phyloP scores from a whole-genome alignment of 2,113 vertebrate species.

The Pelodiscus sinensis region DNA sequence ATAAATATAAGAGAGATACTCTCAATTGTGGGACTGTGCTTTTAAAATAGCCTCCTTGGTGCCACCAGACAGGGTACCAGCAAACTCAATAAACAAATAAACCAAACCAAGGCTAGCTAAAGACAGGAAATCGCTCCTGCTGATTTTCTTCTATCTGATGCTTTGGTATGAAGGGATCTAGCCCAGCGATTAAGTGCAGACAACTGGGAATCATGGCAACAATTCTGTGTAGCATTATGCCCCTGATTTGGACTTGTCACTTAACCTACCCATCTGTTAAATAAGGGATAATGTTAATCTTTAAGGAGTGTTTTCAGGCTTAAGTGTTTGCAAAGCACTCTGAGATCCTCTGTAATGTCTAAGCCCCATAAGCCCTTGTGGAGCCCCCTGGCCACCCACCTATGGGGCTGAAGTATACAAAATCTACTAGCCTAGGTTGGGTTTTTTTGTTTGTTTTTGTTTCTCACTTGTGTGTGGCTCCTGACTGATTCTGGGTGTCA shows the following conservation, averaged over 20 bases:
- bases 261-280: not conserved
- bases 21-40: not conserved
- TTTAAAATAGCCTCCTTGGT: not conserved
- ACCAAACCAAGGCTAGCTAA: not conserved
- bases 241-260: not conserved
- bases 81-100: not conserved
- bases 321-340: constrained; percentile 27
- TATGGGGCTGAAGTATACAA: too few relatives aligned
- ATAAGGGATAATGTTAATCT: not conserved
- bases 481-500: too few relatives aligned
- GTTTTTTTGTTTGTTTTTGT: too few relatives aligned
- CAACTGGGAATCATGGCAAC: not conserved
- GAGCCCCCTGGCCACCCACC: too few relatives aligned
- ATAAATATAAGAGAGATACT: not conserved
- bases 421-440: too few relatives aligned
- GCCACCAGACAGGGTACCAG: not conserved
- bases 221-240: not conserved
- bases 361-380: not conserved
- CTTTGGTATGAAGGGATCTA: not conserved
- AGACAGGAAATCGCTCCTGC: not conserved
- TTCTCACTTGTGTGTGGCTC: too few relatives aligned
- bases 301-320: not conserved
- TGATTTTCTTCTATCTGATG: not conserved
- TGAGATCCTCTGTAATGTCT: constrained; percentile 10
- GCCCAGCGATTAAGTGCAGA: not conserved